phyloP scores from a whole-genome alignment of 2,113 vertebrate species.

The Spea multiplicata region DNA sequence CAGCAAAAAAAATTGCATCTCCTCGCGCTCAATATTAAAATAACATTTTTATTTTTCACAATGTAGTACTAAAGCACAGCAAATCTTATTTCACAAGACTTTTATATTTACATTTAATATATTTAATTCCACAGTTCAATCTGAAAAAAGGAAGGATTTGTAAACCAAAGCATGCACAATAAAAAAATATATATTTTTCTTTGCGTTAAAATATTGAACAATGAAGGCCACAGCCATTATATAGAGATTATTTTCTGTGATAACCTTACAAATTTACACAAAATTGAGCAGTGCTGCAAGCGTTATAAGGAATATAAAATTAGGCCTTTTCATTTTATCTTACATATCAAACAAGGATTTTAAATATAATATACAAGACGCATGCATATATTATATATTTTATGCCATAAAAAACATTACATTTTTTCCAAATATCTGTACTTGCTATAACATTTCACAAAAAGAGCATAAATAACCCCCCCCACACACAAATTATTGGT shows the following conservation, averaged over 20 bases:
- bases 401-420: not conserved
- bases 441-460: not conserved
- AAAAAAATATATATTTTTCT: conserved; percentile 59
- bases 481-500: too few species aligned
- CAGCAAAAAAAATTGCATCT: too few species aligned
- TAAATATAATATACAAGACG: not conserved
- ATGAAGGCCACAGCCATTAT: conserved; percentile 66
- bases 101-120: too few species aligned
- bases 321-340: not conserved
- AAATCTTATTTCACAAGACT: too few species aligned
- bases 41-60: too few species aligned
- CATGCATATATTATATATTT: not conserved
- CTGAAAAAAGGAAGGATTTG: too few species aligned
- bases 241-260: conserved; percentile 11
- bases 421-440: not conserved
- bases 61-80: too few species aligned
- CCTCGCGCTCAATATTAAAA: too few species aligned
- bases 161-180: conserved; percentile 56
- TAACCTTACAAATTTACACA: too few species aligned
- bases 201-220: conserved; percentile 60
- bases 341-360: not conserved
- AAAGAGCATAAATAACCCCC: not conserved
- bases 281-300: too few species aligned
- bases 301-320: too few species aligned
- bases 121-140: too few species aligned